Evolutionary conservation across 2,797 vertebrate genomes (phyloP), one percentile per base, ranked within the genome.

Genomic region (Passerculus sandwichensis): DNA sequence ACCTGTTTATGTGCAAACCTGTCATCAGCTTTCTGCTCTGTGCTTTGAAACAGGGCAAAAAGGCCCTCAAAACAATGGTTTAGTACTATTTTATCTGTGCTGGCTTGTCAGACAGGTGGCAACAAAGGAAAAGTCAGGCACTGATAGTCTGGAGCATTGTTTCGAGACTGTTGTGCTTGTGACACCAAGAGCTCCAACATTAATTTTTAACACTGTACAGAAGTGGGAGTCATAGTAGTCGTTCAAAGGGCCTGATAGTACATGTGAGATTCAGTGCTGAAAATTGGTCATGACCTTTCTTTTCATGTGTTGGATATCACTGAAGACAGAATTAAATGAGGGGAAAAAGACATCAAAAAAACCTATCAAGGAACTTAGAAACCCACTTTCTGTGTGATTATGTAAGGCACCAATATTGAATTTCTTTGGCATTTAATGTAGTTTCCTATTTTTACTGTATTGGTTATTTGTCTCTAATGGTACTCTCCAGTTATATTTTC

Each of bases 321-420:
- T 51, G 42, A 77, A 56, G 17, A 32, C 7, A 54, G 4, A 20
- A 88, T 34, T 85, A 83, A 85, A 79, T 32, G 10, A 59, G 12
- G 19, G 10, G 4, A 1, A 4, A 15, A 22, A 32, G 3, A 2
- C 4, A 6, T 5, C 0, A 22, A 15, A 40, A 53, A 30, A 36
- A 19, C 0, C 0, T 4, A 72, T 6, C 5, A 71, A 18, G 23
- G 50, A 40, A 8, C 19, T 56, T 32, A 36, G 45, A 57, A 30
- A 1, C 1, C 0, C 3, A 23, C 9, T 29, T 87, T 80, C 27
- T 10, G 0, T 78, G 57, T 71, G 30, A 36, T 54, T 40, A 15
- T 25, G 4, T 57, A 22, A 79, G 7, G 3, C 18, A 29, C 4
- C 10, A 71, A 54, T 66, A 40, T 47, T 61, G 3, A 34, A 56